A percentile compares a stretch with the other conserved stretches of the same genome.
phyloP scores from a whole-genome alignment of 2,113 vertebrate genomes.

The Ochotona princeps region DNA sequence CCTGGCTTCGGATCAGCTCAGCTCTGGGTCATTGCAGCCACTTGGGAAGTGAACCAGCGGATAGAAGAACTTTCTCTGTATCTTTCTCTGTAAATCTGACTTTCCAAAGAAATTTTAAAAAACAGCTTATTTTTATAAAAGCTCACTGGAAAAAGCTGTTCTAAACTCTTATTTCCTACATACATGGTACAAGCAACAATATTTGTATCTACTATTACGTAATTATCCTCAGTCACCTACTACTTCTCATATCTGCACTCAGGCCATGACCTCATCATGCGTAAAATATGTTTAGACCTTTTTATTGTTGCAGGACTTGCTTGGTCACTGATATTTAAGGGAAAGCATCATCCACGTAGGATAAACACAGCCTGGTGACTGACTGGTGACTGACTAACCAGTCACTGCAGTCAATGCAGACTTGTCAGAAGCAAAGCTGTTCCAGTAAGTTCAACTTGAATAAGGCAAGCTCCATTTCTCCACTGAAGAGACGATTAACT shows the following conservation, averaged over 20 bases:
- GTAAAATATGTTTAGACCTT: background rate
- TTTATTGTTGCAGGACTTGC: background rate
- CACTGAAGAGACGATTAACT: background rate
- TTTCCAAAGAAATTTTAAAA: too few species aligned
- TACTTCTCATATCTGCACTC: background rate
- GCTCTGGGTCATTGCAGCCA: too few species aligned
- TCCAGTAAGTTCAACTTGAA: background rate
- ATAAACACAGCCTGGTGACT: background rate
- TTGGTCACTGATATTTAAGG: background rate
- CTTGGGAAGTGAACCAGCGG: too few species aligned
- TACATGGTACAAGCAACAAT: background rate
- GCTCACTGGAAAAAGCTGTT: too few species aligned
- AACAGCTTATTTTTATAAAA: too few species aligned
- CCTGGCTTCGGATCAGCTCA: too few species aligned
- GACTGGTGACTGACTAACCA: background rate
- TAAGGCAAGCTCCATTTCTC: background rate
- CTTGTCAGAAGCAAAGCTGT: background rate
- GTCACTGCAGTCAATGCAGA: background rate
- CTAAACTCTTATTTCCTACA: background rate
- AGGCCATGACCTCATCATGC: background rate
- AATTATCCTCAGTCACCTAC: background rate
- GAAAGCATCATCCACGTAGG: background rate
- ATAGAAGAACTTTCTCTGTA: too few species aligned
- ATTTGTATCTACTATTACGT: background rate
- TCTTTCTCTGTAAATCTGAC: too few species aligned